A percentile compares a stretch with the other conserved stretches of the same genome.
Evolutionary conservation across 2,113 vertebrate genomes (phyloP).

Genomic region (Chauna torquata): DNA sequence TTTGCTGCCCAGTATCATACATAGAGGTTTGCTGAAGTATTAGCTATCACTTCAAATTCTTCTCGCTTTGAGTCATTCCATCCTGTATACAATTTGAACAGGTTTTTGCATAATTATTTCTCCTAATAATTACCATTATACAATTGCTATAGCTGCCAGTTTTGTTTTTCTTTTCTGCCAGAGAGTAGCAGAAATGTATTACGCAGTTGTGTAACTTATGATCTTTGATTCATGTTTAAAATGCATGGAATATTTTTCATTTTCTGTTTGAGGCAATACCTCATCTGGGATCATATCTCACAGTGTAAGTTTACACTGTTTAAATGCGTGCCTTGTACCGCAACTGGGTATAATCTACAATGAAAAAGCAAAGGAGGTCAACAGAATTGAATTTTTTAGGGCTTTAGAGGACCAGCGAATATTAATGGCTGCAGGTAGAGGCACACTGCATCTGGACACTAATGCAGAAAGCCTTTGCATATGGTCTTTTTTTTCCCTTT

Average conservation of each 20-base stretch:
- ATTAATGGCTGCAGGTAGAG: background rate
- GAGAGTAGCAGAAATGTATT: conserved; percentile 33
- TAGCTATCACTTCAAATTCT: conserved; percentile 32
- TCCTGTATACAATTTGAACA: background rate
- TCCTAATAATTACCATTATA: conserved; percentile 48
- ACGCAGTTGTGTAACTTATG: conserved; percentile 20
- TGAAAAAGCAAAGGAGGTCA: background rate
- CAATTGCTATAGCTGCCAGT: conserved; percentile 52
- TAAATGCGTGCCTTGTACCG: background rate
- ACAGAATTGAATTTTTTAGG: background rate
- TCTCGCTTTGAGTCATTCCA: background rate
- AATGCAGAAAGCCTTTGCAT: background rate
- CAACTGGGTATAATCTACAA: background rate
- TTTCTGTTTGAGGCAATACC: conserved; percentile 45
- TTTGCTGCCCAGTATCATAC: background rate
- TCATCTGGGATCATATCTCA: conserved; percentile 54
- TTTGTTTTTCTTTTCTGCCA: conserved; percentile 45
- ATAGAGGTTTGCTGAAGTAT: background rate
- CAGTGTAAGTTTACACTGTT: background rate
- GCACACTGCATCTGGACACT: background rate
- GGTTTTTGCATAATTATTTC: conserved; percentile 56
- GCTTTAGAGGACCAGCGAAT: background rate
- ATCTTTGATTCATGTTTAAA: conserved; percentile 58
- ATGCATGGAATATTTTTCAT: conserved; percentile 73
- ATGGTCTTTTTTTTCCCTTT: background rate